Base-by-base conservation (phyloP, 2,797 vertebrate genomes). In the Pogonophryne albipinna region DNA sequence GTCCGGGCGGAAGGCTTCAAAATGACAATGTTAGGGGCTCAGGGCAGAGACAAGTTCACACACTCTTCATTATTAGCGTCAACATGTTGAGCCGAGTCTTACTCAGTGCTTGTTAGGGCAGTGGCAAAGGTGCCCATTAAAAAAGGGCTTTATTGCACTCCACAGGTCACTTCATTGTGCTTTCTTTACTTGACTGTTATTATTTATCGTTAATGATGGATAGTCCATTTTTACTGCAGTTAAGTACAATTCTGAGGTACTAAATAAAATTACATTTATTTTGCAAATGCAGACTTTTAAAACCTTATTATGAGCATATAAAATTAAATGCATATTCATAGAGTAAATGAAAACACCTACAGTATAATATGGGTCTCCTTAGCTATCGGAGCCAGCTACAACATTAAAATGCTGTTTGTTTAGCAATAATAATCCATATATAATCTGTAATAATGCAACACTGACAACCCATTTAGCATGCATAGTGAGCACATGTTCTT, bases 21-120 rank as follows among this genome's bases (percentile, higher is more conserved):
- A 61, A 47, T 86, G 86, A 86, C 78, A 78, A 45, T 3, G 64
- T 84, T 79, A 20, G 76, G 76, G 52, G 72, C 84, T 80, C 34
- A 7, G 56, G 74, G 81, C 76, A 71, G 63, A 68, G 51, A 78
- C 50, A 62, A 57, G 73, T 83, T 86, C 82, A 64, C 83, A 85
- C 80, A 82, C 72, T 79, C 71, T 75, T 82, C 78, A 81, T 89
- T 83, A 81, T 86, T 79, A 85, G 73, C 46, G 67, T 83, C 85
- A 82, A 67, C 76, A 64, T 82, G 85, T 74, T 85, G 76, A 57
- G 79, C 65, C 12, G 72, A 82, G 76, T 78, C 74, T 70, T 17
- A 47, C 67, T 66, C 60, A 3, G 71, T 34, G 85, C 74, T 89
- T 72, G 64, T 90, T 83, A 86, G 66, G 27, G 45, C 53, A 58